Conservation (phyloP, 2,113 vertebrate species). For the Gymnarchus niloticus region DNA sequence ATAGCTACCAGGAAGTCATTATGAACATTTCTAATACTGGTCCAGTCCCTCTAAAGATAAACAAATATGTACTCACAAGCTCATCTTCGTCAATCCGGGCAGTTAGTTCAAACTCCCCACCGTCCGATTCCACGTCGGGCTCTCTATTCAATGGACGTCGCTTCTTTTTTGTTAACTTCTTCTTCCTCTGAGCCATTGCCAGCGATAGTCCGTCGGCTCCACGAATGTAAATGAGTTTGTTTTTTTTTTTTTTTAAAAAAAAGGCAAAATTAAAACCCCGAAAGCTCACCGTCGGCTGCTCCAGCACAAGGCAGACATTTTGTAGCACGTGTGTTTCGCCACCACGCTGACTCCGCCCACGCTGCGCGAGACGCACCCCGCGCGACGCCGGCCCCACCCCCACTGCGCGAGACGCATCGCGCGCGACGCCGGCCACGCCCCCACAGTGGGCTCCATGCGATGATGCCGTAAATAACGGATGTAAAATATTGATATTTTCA, state of each 20-base stretch:
- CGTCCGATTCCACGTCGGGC: slow-evolving; percentile 55
- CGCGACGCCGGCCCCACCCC: neutral
- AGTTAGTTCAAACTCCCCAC: slow-evolving; percentile 57
- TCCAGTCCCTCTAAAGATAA: neutral
- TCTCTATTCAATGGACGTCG: slow-evolving; percentile 43
- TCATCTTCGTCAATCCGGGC: slow-evolving; percentile 57
- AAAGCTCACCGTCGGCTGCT: neutral
- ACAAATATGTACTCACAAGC: slow-evolving; percentile 37
- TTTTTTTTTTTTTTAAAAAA: neutral
- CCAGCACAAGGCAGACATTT: slow-evolving; percentile 45
- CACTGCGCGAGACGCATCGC: no score
- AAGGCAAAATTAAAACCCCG: neutral
- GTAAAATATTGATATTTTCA: no score
- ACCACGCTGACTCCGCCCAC: neutral
- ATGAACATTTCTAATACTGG: neutral
- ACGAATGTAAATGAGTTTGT: no score
- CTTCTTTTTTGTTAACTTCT: slow-evolving; percentile 61
- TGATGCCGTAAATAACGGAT: no score
- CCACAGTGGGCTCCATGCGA: no score
- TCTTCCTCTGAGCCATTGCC: slow-evolving; percentile 66
- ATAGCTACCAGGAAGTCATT: no score
- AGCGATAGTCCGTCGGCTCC: neutral
- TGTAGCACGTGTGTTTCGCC: slow-evolving; percentile 53
- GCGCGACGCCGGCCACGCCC: no score
- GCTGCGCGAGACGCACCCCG: neutral